These are phyloP conservation scores for Himalopsyche tibetana DNA, from an alignment of 2,888 invertebrate genomes.

Conservation along the genomic window DNA sequence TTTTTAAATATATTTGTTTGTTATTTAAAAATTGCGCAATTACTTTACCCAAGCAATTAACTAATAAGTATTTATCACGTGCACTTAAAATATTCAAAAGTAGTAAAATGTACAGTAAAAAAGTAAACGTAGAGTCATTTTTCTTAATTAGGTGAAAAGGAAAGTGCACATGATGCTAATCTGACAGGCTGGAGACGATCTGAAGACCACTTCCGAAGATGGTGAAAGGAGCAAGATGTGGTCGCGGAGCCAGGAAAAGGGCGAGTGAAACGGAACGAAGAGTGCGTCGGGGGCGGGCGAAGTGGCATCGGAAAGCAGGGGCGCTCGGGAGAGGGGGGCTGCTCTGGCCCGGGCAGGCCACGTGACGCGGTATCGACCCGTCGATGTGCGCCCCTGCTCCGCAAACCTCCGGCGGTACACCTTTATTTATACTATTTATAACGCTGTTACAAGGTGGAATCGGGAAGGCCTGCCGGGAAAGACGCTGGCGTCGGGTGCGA, in stretches of 20 bases:
- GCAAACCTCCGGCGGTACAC: constrained; percentile 43
- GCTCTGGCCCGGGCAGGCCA: constrained; percentile 65
- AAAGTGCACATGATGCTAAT: too few species aligned
- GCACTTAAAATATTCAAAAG: too few species aligned
- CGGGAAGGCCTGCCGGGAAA: constrained; percentile 12
- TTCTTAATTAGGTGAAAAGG: too few species aligned
- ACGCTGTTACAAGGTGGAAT: constrained; percentile 44
- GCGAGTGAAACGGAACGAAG: constrained; percentile 45
- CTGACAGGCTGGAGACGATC: neutral
- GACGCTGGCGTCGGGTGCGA: neutral
- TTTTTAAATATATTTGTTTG: too few species aligned
- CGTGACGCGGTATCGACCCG: constrained; percentile 65
- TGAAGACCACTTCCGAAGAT: constrained; percentile 27
- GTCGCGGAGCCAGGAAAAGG: constrained; percentile 28
- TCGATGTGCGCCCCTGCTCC: constrained; percentile 56
- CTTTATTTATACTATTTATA: constrained; percentile 60
- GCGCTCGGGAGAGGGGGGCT: constrained; percentile 45
- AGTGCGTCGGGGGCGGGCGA: constrained; percentile 39
- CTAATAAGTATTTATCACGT: too few species aligned
- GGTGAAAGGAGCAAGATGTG: constrained; percentile 40
- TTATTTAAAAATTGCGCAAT: too few species aligned
- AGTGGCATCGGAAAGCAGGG: constrained; percentile 2
- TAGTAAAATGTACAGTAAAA: too few species aligned
- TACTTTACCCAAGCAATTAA: too few species aligned
- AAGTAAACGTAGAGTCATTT: too few species aligned